phyloP scores from a whole-genome alignment of 2,888 invertebrate genomes.

The Thalpophila matura region DNA sequence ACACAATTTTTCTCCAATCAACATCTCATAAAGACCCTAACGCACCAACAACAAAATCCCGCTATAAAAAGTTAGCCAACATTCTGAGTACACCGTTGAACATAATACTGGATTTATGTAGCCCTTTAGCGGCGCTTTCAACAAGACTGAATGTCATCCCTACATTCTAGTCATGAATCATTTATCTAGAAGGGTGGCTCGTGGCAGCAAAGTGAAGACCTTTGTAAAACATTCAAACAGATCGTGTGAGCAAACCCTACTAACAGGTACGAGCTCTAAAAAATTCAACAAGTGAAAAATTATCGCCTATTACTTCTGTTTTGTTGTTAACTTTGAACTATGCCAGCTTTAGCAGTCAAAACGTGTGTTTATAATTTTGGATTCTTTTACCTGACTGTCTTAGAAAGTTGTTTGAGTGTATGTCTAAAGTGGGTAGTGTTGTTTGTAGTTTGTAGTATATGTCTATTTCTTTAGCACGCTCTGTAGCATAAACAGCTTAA shows the following conservation, averaged over 20 bases:
- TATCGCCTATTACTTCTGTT: conserved; percentile 56
- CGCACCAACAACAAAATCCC: neutral
- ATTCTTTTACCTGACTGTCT: no score
- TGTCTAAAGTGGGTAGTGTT: no score
- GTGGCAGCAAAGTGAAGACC: conserved; percentile 67
- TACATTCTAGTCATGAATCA: conserved; percentile 72
- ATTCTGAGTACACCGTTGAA: conserved; percentile 10
- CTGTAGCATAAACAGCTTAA: no score
- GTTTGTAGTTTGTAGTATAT: no score
- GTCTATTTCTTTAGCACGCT: no score
- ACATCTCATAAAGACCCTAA: neutral
- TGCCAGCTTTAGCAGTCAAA: neutral
- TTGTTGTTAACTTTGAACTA: conserved; percentile 23
- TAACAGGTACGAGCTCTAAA: conserved; percentile 57
- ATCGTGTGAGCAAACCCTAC: conserved; percentile 57
- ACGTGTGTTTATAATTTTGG: neutral
- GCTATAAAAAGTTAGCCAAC: conserved; percentile 6
- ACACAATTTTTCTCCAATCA: neutral
- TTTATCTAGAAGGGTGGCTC: conserved; percentile 71
- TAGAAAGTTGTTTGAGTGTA: no score
- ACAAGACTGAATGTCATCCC: conserved; percentile 56
- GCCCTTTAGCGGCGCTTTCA: conserved; percentile 45
- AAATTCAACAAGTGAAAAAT: conserved; percentile 64
- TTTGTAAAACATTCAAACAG: conserved; percentile 72
- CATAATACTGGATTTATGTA: conserved; percentile 35